Conservation (phyloP, 2,888 invertebrate genomes). For the Rhimphoctona megacephalus region DNA sequence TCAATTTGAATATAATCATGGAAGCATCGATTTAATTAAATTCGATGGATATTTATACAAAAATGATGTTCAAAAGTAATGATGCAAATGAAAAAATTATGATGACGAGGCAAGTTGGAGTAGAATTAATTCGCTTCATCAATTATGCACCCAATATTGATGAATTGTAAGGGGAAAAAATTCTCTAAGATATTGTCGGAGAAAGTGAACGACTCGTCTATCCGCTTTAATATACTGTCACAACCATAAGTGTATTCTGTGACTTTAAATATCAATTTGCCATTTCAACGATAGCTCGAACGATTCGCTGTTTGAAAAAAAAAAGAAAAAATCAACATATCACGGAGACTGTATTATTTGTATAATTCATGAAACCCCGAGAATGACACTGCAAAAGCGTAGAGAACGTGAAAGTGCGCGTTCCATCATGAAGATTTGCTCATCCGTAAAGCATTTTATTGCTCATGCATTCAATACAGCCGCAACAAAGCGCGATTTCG, state of each 20-base stretch:
- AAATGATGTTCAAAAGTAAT: background rate
- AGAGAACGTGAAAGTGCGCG: constrained; percentile 79
- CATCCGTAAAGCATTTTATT: constrained; percentile 51
- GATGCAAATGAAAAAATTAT: background rate
- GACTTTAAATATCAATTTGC: constrained; percentile 52
- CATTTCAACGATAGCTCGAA: background rate
- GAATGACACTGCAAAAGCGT: constrained; percentile 44
- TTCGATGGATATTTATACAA: background rate
- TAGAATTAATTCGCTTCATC: background rate
- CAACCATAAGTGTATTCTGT: constrained; percentile 39
- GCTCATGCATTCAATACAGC: constrained; percentile 3
- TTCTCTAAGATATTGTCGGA: constrained; percentile 26
- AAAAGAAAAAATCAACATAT: constrained; percentile 4
- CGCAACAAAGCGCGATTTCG: background rate
- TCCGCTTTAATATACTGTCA: constrained; percentile 32
- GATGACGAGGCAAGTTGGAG: background rate
- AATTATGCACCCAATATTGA: constrained; percentile 10
- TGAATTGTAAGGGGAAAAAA: background rate
- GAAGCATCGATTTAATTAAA: background rate
- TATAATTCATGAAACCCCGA: constrained; percentile 53
- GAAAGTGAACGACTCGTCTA: constrained; percentile 62
- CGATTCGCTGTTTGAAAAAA: constrained; percentile 5
- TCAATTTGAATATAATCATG: background rate
- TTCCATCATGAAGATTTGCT: constrained; percentile 44
- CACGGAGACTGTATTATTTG: constrained; percentile 36